A percentile compares a stretch with the other conserved stretches of the same genome.
These are phyloP conservation scores for Glaucomys volans DNA, from an alignment of 2,113 vertebrate genomes.

Conservation along the genomic window DNA sequence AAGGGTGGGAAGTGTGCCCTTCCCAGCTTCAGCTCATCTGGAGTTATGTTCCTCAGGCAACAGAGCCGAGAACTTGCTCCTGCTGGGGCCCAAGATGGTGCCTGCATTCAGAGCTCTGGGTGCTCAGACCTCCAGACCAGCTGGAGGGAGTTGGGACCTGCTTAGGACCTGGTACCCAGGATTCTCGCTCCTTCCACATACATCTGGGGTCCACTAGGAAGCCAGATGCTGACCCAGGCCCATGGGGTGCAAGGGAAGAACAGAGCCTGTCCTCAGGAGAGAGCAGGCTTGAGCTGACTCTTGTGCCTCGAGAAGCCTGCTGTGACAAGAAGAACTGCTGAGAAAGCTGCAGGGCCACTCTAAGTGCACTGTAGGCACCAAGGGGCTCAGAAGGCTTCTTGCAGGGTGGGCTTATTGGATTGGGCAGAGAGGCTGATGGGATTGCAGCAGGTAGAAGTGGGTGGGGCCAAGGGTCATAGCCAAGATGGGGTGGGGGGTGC, in stretches of 20 bases:
- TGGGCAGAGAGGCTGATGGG: background rate
- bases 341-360: no score
- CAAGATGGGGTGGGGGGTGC: no score
- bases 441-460: background rate
- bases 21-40: background rate
- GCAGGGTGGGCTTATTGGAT: background rate
- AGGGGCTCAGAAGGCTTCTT: background rate
- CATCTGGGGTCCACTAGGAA: background rate
- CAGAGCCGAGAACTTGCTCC: background rate
- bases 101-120: background rate
- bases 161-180: no score
- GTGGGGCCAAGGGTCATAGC: background rate
- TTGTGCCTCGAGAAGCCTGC: accelerated
- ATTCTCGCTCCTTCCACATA: accelerated
- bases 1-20: constrained; percentile 62
- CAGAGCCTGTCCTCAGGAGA: accelerated
- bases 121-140: no score
- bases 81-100: accelerated
- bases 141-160: background rate
- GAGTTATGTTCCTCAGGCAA: background rate
- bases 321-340: no score
- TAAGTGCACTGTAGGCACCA: no score
- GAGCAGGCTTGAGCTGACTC: accelerated
- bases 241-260: accelerated
- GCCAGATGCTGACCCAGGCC: accelerated